Percentiles rank a stretch among this genome's conserved stretches.
phyloP scores from a whole-genome alignment of 2,888 invertebrate species.

The Mesorhabditis belari region DNA sequence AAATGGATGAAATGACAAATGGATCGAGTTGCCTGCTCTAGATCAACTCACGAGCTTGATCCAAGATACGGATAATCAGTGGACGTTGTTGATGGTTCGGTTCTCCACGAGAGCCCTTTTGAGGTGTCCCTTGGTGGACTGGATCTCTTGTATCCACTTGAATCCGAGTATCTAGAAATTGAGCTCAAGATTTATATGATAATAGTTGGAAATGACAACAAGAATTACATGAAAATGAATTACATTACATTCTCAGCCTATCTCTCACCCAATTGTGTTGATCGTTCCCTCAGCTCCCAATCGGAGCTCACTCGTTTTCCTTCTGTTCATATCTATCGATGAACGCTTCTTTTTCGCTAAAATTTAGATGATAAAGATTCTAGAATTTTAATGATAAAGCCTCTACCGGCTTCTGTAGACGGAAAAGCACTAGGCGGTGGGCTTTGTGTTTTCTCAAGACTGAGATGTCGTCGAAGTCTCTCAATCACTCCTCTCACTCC shows the following conservation, averaged over 20 bases:
- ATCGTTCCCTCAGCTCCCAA: constrained; percentile 43
- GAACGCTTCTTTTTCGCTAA: constrained; percentile 29
- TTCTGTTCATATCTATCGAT: constrained; percentile 31
- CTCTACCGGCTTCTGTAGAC: not conserved
- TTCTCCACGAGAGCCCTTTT: constrained; percentile 44
- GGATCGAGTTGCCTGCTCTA: not conserved
- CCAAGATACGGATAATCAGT: constrained; percentile 12
- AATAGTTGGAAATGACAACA: not conserved
- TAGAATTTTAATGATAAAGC: not conserved
- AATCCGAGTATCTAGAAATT: not conserved
- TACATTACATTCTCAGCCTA: not conserved
- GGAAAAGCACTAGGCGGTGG: constrained; percentile 8
- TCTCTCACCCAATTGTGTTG: constrained; percentile 30
- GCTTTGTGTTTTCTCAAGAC: constrained; percentile 41
- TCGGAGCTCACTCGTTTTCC: constrained; percentile 38
- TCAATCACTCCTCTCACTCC: constrained; percentile 28
- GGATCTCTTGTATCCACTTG: constrained; percentile 42
- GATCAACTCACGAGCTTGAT: constrained; percentile 5
- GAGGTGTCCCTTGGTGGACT: constrained; percentile 51
- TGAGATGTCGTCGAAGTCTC: constrained; percentile 39
- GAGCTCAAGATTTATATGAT: no score
- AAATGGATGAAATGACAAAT: constrained; percentile 3
- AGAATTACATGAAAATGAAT: not conserved
- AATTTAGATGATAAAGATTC: not conserved
- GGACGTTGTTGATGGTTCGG: constrained; percentile 10